Base-by-base conservation (phyloP, 2,113 vertebrate species). In the Varanus salvator region DNA sequence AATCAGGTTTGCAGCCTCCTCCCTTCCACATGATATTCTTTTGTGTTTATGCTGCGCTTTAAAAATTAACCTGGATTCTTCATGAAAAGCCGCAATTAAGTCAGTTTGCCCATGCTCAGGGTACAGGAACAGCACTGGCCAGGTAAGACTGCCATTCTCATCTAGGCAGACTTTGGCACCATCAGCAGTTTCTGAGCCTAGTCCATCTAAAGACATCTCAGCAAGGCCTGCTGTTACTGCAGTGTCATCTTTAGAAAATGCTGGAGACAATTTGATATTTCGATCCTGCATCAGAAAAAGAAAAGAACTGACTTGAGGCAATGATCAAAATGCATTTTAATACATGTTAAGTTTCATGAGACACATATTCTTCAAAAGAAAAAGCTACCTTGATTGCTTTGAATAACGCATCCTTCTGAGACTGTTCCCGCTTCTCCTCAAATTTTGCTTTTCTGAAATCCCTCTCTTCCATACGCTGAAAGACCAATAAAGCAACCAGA, bases 121-220 rank as follows among this genome's bases (percentile, higher is more conserved):
- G 89, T 99, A 99, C 52, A 99, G 97, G 84, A 99, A 98, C 76
- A 99, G 96, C 48, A 99, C 98, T 0, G 99, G 99, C 99, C 99
- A 99, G 93, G 97, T 97, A 23, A 99, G 95, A 77, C 29, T 94
- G 87, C 98, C 98, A 88, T 98, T 96, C 50, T 98, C 97, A 89
- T 99, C 98, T 23, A 98, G 71, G 86, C 94, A 97, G 80, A 99
- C 98, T 76, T 95, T 97, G 69, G 97, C 95, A 7, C 98, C 98
- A 0, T 71, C 97, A 82, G 95, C 96, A 81, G 96, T 98, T 91
- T 97, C 96, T 15, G 97, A 95, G 88, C 95, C 93, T 75, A 99
- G 95, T 17, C 97, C 97, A 11, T 98, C 93, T 50, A 98, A 95
- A 57, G 93, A 95, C 11, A 98, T 90, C 92, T 97, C 96, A 8